Evolutionary conservation across 2,888 invertebrate species (phyloP).

Genomic region (Drosophila tanythrix): DNA sequence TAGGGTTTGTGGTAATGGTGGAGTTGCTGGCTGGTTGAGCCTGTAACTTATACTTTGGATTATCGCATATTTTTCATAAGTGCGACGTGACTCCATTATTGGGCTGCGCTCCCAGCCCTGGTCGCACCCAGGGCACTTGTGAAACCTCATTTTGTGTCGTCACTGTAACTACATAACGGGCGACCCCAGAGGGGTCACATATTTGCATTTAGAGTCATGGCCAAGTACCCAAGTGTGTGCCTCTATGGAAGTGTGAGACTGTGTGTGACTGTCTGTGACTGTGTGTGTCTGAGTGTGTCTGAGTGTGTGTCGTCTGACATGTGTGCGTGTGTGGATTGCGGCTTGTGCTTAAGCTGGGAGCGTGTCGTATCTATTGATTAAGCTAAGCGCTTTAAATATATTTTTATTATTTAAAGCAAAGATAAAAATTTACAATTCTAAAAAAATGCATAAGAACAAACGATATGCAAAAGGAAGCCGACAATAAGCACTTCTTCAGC

Average conservation of each 20-base stretch:
- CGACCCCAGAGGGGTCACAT: slow-evolving; percentile 42
- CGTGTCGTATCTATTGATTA: slow-evolving; percentile 63
- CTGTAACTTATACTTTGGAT: slow-evolving; percentile 71
- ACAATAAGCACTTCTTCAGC: not conserved
- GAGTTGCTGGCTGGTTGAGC: slow-evolving; percentile 18
- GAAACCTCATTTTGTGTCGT: slow-evolving; percentile 62
- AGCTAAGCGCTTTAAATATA: slow-evolving; percentile 38
- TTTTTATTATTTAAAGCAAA: slow-evolving; percentile 46
- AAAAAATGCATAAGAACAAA: not conserved
- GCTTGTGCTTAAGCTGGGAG: slow-evolving; percentile 29
- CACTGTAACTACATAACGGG: slow-evolving; percentile 56
- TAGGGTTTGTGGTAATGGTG: not conserved
- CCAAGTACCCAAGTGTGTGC: slow-evolving; percentile 29
- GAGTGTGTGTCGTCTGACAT: slow-evolving; percentile 5
- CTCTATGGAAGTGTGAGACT: slow-evolving; percentile 4
- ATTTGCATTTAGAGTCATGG: slow-evolving; percentile 67
- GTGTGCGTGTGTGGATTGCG: slow-evolving; percentile 13
- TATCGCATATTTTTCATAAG: slow-evolving; percentile 82
- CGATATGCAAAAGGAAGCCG: not conserved
- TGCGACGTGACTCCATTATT: slow-evolving; percentile 82
- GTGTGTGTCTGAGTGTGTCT: slow-evolving; percentile 19
- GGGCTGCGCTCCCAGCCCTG: slow-evolving; percentile 35
- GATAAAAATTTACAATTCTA: slow-evolving; percentile 1
- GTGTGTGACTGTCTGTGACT: not conserved
- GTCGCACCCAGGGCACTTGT: slow-evolving; percentile 31